Conservation (phyloP, 1,140 invertebrate genomes). For the Gonioctena quinquepunctata region DNA sequence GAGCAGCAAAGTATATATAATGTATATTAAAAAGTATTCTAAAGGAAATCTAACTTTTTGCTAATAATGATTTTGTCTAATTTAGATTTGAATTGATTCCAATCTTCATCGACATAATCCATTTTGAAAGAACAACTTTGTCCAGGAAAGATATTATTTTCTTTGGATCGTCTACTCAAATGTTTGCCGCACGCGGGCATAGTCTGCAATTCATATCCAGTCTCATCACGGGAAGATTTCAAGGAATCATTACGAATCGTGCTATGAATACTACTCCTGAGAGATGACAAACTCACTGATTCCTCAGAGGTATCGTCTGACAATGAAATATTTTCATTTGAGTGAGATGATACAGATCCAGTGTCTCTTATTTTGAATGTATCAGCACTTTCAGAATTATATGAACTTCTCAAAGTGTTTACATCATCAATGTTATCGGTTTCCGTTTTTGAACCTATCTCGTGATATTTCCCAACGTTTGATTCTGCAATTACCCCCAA, state of each 20-base stretch:
- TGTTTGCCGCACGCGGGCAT: no score
- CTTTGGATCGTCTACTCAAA: no score
- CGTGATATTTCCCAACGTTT: no score
- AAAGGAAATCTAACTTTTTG: conserved; percentile 33
- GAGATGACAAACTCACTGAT: neutral
- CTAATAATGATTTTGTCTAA: conserved; percentile 38
- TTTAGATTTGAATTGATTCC: conserved; percentile 40
- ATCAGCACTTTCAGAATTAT: neutral
- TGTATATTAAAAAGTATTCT: no score
- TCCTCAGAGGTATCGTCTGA: neutral
- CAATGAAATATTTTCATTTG: neutral
- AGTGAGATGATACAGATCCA: neutral
- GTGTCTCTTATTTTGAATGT: no score
- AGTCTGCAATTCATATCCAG: no score
- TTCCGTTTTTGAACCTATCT: neutral
- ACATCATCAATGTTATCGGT: neutral
- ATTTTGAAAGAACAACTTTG: no score
- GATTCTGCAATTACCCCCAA: no score
- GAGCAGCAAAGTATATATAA: no score
- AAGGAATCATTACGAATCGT: neutral
- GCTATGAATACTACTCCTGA: neutral
- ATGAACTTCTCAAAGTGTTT: neutral
- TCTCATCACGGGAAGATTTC: no score
- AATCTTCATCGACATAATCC: conserved; percentile 31
- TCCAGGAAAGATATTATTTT: no score